Evolutionary conservation across 2,888 invertebrate genomes (phyloP), one percentile per base, ranked within the genome.

Genomic region (Entomobrya multifasciata): DNA sequence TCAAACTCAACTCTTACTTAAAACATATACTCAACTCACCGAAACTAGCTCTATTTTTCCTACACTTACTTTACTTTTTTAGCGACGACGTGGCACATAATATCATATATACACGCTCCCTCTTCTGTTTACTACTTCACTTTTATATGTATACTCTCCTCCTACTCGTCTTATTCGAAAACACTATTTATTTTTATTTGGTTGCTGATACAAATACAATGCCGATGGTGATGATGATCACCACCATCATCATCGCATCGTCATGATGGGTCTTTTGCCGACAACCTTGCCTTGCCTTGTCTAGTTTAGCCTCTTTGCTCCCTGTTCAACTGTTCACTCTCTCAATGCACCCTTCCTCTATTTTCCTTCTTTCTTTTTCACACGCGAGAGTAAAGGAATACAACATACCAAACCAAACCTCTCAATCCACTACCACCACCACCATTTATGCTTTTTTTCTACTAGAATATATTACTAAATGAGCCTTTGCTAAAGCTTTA

Each of bases 211-310:
- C 62, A 52, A 52, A 52, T 17, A 52, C 52, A 52, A 15, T 62
- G 36, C 62, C 25, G 36, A 52, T 52, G 52, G 4, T n/a, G 22
- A 2, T 27, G 25, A 62, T 4, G 5, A 30, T n/a, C 30, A 62
- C 30, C n/a, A 17, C 15, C n/a, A n/a, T 30, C n/a, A 62, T 62
- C n/a, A 62, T 62, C 60, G 13, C 17, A 22, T 55, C 20, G 17
- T 10, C 17, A 52, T 52, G 17, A 52, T 52, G 52, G 60, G 25
- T 30, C 62, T 70, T 44, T 49, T 55, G 67, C 80, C 80, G 80
- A 80, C 80, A 80, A 80, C 80, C 80, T 80, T 80, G 80, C 79
- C 27, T 25, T 44, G 70, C 70, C 70, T 70, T 55, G 55, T 55
- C 55, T 55, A 20, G 4, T 55, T 55, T 55, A 52, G 55, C 55